Base-by-base conservation (phyloP, 2,113 vertebrate species). In the Chloropsis cyanopogon region DNA sequence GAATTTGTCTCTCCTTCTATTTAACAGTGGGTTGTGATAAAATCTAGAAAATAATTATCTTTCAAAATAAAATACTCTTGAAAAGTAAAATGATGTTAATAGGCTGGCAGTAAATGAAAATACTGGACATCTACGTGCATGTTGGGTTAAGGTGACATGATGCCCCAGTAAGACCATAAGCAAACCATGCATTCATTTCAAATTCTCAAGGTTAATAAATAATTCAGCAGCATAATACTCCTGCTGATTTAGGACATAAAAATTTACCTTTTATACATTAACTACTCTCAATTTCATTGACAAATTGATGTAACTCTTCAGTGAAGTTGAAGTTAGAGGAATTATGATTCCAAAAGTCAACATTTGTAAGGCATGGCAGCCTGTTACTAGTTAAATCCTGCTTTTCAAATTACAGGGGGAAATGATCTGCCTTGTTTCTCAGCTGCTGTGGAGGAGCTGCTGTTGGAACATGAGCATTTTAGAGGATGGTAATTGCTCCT, bases 1-100 rank as follows among this genome's bases (percentile, higher is more conserved):
- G 33, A 83, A 95, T 95, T 95, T 95, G 41, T 94, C 64, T 96
- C 79, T 44, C 1, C 12, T 76, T 70, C 88, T 90, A 96, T 90
- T 95, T 95, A 88, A 97, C 87, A 92, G 68, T 59, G 49, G 42
- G 39, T 85, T 88, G 70, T 56, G 21, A 81, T 76, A 60, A 23
- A 77, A 90, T 92, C 69, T 80, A 65, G 86, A 28, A 91, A 90
- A 88, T 46, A 26, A 31, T 37, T 70, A 72, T 23, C 15, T 60
- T 88, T 93, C 68, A 73, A 77, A 78, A 73, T 77, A 69, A 86
- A 92, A 89, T 70, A 24, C 25, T 57, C 7, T 86, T 96, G 83
- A 80, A 96, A 92, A 90, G n/a, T 49, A 31, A 93, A 63, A 69
- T 86, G 0, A 41, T 86, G 11, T 65, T 85, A 88, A 54, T 61